Evolutionary conservation across 2,888 invertebrate species (phyloP), one percentile per base, ranked within the genome.

Genomic region (Boloria euphrosyne): DNA sequence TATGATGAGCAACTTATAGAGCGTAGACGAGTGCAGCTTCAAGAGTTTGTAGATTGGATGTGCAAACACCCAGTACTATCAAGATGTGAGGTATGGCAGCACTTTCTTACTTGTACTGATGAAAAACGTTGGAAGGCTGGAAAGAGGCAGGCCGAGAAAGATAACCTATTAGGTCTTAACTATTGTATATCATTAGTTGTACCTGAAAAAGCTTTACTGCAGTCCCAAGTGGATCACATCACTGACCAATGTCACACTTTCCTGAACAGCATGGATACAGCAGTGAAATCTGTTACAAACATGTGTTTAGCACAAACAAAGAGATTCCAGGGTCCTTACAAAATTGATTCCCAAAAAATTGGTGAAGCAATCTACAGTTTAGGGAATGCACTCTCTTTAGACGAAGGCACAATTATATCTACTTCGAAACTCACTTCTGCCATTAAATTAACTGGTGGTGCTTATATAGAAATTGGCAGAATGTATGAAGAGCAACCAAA

Each of bases 1-100:
- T 99, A 98, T 89, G 99, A 99, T 86, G 98, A 99, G 77, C 97
- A 98, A 78, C 96, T 99, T 78, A 98, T 99, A 76, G 98, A 98
- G 81, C 97, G 98, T 80, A 94, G 99, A 64, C 95, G 98, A 83
- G 96, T 96, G 53, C 98, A 98, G 81, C 93, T 99, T 53, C 99
- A 99, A 85, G 96, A 98, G 78, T 99, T 99, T 94, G 97, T 99
- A 3, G 97, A 98, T 90, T 97, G 98, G 93, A 98, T 99, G 80
- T 98, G 98, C 83, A 94, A 97, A 65, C 99, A 99, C 93, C 99
- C 99, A 3, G 97, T 99, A 10, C 90, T 99, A 50, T 97, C 98
- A 3, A 95, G 95, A 75, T 96, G 96, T 78, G 97, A 97, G 74
- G 99, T 99, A 0, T 99, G 98, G 97, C 95, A 96, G 81, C 99